Conservation (phyloP, 2,113 vertebrate species). For the Rhineura floridana region DNA sequence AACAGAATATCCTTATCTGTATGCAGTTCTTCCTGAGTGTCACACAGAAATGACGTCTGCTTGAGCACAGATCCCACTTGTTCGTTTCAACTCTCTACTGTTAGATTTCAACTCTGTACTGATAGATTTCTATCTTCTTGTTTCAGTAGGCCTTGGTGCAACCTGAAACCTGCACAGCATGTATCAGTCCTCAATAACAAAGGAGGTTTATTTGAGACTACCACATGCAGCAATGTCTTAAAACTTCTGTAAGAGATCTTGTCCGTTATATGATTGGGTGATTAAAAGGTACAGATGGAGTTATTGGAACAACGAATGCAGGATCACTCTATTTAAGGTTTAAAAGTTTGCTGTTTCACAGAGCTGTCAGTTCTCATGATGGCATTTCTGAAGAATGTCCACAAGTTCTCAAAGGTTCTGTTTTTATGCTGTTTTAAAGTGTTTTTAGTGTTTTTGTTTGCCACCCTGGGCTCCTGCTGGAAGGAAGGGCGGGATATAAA, state of each 20-base stretch:
- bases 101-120: no score
- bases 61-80: not conserved
- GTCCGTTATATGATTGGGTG: not conserved
- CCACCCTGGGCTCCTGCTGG: no score
- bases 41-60: not conserved
- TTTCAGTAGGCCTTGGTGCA: no score
- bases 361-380: not conserved
- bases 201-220: no score
- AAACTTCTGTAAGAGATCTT: not conserved
- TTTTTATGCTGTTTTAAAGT: no score
- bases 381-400: not conserved
- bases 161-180: no score
- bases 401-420: not conserved
- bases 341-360: not conserved
- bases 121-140: no score
- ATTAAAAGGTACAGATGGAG: not conserved
- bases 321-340: not conserved
- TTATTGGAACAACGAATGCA: not conserved
- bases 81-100: not conserved
- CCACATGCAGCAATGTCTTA: not conserved
- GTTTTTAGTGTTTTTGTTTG: no score
- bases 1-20: slow-evolving; percentile 23
- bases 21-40: not conserved
- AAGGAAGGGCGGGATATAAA: no score
- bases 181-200: no score